Evolutionary conservation across 2,888 invertebrate genomes (phyloP).

Genomic region (Bombylius discolor): DNA sequence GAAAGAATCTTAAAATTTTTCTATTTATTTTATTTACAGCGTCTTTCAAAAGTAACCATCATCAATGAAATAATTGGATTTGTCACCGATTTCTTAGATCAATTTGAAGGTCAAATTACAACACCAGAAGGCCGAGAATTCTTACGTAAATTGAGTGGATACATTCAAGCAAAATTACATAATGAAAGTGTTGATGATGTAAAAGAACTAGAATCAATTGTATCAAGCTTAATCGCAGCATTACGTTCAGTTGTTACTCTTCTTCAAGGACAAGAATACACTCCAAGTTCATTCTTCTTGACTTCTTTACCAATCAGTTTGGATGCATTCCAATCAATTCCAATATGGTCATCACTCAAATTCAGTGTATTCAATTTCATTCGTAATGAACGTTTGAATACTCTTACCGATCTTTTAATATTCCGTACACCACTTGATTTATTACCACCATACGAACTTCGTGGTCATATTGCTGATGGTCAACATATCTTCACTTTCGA

Average conservation of each 20-base stretch:
- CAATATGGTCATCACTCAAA: conserved; percentile 44
- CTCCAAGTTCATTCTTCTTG: conserved; percentile 8
- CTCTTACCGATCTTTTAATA: conserved; percentile 34
- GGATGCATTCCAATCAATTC: conserved; percentile 38
- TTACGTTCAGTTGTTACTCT: conserved; percentile 37
- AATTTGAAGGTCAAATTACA: conserved; percentile 46
- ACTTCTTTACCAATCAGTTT: conserved; percentile 29
- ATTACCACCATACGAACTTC: conserved; percentile 52
- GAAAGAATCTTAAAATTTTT: background rate
- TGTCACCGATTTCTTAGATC: conserved; percentile 38
- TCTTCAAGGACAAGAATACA: conserved; percentile 12
- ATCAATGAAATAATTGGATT: background rate
- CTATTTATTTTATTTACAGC: background rate
- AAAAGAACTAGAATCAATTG: conserved; percentile 48
- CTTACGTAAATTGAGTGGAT: conserved; percentile 44
- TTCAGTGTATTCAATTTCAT: conserved; percentile 49
- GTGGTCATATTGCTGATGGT: conserved; percentile 61
- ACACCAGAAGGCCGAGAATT: conserved; percentile 51
- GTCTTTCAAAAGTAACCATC: background rate
- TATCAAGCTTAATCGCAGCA: conserved; percentile 43
- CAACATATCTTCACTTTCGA: conserved; percentile 85
- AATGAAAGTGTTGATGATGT: conserved; percentile 46
- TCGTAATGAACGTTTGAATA: conserved; percentile 45
- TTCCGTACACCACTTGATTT: conserved; percentile 46
- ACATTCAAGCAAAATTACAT: conserved; percentile 50